A percentile compares a stretch with the other conserved stretches of the same genome.
Evolutionary conservation across 2,113 vertebrate species (phyloP).

Genomic region (Diadophis punctatus): DNA sequence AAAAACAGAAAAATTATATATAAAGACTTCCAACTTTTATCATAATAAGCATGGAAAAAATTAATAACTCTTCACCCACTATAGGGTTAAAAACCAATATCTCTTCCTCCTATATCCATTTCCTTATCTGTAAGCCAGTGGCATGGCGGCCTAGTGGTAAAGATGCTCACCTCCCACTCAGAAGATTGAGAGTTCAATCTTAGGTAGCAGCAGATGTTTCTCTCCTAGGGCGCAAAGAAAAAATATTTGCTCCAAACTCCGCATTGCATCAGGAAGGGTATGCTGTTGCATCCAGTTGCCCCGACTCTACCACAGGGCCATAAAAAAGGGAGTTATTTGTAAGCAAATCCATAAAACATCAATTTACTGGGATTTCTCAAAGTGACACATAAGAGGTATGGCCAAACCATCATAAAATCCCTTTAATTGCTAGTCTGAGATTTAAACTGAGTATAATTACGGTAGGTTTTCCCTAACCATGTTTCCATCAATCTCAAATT

Average conservation of each 20-base stretch:
- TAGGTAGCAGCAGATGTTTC: background rate
- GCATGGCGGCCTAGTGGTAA: background rate
- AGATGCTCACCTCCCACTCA: background rate
- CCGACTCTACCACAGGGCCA: background rate
- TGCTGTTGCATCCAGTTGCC: background rate
- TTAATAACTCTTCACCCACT: background rate
- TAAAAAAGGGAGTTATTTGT: background rate
- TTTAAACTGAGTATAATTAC: background rate
- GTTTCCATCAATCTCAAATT: background rate
- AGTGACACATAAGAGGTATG: background rate
- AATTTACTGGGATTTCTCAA: background rate
- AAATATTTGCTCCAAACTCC: background rate
- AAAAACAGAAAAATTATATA: background rate
- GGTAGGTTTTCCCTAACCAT: background rate
- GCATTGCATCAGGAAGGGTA: background rate
- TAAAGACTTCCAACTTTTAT: background rate
- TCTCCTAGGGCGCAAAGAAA: too few species aligned
- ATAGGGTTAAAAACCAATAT: background rate
- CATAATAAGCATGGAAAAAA: background rate
- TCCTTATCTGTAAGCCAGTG: background rate
- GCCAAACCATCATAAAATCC: background rate
- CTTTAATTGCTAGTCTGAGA: background rate
- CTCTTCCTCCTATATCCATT: background rate
- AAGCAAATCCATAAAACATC: background rate
- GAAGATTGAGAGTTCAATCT: background rate